Evolutionary conservation across 1,140 invertebrate genomes (phyloP), one percentile per base, ranked within the genome.

Genomic region (Scaptomyza pallida): DNA sequence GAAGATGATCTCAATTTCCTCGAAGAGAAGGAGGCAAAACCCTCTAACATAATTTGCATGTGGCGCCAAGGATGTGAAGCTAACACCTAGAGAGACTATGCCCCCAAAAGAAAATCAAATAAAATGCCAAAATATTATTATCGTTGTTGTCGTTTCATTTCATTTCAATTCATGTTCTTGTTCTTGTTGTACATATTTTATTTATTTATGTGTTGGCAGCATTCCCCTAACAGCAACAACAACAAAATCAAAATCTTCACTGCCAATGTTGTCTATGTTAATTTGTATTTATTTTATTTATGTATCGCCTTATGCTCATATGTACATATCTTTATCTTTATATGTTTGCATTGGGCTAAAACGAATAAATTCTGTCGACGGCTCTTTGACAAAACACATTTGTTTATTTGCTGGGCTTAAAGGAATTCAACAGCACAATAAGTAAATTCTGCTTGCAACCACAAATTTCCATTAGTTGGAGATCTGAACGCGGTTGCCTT

Each of bases 231-330:
- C n/a, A n/a, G n/a, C n/a, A n/a, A n/a, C n/a, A n/a, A n/a, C n/a
- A n/a, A 8, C 9, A 12, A 35, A 37, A 35, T n/a, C n/a, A 35
- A 37, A 37, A n/a, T n/a, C n/a, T n/a, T n/a, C 10, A 37, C n/a
- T 35, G 23, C 72, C 79, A 72, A 41, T 68, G 72, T 81, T 81
- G 73, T 78, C 78, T 78, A 82, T 81, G 78, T 78, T 81, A 82
- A 81, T 82, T 81, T 81, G 61, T 82, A 82, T 81, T 81, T 81
- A 81, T 81, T 75, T 81, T 81, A 78, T 82, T 81, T 81, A 82
- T 81, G 74, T 61, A 67, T 59, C 59, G 75, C 54, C 71, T 60
- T 52, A 43, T 48, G 37, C 59, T 43, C 43, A 75, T n/a, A n/a
- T n/a, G n/a, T 45, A 54, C 19, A 19, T 12, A 26, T 37, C 23